Conservation (phyloP, 2,797 vertebrate genomes). For the Jordanella pulchra region DNA sequence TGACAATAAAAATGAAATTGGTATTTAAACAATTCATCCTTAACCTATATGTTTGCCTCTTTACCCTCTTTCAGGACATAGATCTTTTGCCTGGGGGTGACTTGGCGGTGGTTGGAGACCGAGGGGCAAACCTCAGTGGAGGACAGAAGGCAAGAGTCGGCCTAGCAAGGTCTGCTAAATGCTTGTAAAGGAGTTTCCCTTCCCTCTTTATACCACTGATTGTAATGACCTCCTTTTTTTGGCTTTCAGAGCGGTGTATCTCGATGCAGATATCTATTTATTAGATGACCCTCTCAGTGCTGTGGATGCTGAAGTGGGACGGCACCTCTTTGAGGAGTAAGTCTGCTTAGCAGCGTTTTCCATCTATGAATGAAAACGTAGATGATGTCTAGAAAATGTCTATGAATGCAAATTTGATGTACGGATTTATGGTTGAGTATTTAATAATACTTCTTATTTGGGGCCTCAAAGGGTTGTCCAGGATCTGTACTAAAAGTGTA, state of each 20-base stretch:
- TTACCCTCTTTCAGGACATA: conserved; percentile 82
- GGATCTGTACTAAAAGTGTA: too few species aligned
- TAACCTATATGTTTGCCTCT: conserved; percentile 11
- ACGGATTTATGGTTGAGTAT: neutral
- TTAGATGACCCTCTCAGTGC: conserved; percentile 95
- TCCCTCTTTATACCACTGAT: neutral
- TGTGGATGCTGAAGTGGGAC: conserved; percentile 92
- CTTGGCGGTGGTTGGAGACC: conserved; percentile 89
- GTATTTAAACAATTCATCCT: neutral
- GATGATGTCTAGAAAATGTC: too few species aligned
- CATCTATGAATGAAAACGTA: neutral
- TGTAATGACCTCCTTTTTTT: conserved; percentile 17
- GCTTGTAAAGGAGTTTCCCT: neutral
- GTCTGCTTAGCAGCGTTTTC: conserved; percentile 55
- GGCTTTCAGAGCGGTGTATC: conserved; percentile 88
- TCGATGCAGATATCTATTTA: conserved; percentile 94
- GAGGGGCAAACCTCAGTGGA: conserved; percentile 92
- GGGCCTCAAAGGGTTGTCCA: too few species aligned
- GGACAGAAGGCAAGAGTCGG: conserved; percentile 95
- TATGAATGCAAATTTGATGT: too few species aligned
- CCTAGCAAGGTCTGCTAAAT: conserved; percentile 85
- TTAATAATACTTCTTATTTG: neutral
- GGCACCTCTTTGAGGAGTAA: conserved; percentile 93
- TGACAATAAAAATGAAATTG: neutral
- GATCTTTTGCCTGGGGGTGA: conserved; percentile 89